Conservation (phyloP, 1,140 invertebrate genomes). For the Paraescarpia echinospica region DNA sequence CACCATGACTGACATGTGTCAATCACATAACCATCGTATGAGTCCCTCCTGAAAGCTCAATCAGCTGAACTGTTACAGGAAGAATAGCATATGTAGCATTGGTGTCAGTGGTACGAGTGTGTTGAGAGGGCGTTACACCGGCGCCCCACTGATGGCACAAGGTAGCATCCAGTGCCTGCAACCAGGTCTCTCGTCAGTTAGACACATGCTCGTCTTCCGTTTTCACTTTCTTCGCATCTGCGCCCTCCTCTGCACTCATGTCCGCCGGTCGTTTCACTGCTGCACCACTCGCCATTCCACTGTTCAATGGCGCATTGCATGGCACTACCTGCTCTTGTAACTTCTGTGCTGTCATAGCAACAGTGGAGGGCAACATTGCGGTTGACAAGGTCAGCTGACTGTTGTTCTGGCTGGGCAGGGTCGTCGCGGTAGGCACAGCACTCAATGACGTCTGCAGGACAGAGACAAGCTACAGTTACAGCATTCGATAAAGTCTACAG, state of each 20-base stretch:
- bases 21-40: not conserved
- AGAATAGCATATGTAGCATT: not conserved
- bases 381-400: not conserved
- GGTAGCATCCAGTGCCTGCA: not conserved
- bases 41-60: not conserved
- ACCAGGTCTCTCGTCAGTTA: not conserved
- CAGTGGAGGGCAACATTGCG: not conserved
- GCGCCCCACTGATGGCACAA: not conserved
- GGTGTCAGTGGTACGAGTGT: not conserved
- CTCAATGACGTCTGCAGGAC: not conserved
- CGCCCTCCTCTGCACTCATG: not conserved
- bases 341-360: not conserved
- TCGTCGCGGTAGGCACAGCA: not conserved
- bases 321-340: not conserved
- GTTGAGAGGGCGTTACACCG: not conserved
- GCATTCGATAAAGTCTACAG: not conserved
- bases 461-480: not conserved
- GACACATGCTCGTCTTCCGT: conserved; percentile 14
- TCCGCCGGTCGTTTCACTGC: not conserved
- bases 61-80: not conserved
- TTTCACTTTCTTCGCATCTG: conserved; percentile 7
- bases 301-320: not conserved
- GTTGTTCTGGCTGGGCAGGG: not conserved
- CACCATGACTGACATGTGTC: not conserved
- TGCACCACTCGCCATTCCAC: not conserved